Base-by-base conservation (phyloP, 2,888 invertebrate genomes). In the Odontocolon sp. region DNA sequence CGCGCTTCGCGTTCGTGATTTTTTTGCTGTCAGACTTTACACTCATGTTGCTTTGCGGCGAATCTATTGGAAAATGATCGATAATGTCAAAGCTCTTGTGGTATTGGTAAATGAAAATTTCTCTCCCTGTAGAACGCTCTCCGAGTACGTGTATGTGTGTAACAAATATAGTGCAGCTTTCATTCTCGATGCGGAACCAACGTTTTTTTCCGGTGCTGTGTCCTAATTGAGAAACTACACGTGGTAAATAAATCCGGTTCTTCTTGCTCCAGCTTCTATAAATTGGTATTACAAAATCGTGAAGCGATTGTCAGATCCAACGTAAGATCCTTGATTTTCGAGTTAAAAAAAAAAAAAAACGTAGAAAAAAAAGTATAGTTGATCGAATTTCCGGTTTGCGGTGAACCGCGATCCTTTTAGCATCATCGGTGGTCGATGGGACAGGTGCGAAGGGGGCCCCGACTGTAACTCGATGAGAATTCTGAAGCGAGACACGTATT, bases 401-500 rank as follows among this genome's bases (percentile, higher is more conserved):
- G 72, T 54, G 56, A 23, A 72, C 64, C 77, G 52, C 38, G 45
- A 42, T 54, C 50, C 52, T n/a, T n/a, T n/a, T n/a, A n/a, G n/a
- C n/a, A n/a, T n/a, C n/a, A n/a, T n/a, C n/a, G n/a, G n/a, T n/a
- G n/a, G n/a, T n/a, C n/a, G n/a, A n/a, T n/a, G n/a, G n/a, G n/a
- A n/a, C n/a, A n/a, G n/a, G n/a, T n/a, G n/a, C n/a, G n/a, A n/a
- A n/a, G n/a, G n/a, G n/a, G n/a, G n/a, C n/a, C n/a, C n/a, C n/a
- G n/a, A 64, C 59, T 72, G 64, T 71, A 56, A 52, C 45, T 38
- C 77, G 69, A 61, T 52, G 69, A 42, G 31, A 72, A 69, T 77
- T 72, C 52, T 52, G 64, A 77, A 59, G 36, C 77, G 59, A 72
- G 50, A 64, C 77, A 77, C 77, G 77, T 54, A n/a, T n/a, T n/a